Conservation (phyloP, 1,140 invertebrate species). For the Lordiphosa mommai region DNA sequence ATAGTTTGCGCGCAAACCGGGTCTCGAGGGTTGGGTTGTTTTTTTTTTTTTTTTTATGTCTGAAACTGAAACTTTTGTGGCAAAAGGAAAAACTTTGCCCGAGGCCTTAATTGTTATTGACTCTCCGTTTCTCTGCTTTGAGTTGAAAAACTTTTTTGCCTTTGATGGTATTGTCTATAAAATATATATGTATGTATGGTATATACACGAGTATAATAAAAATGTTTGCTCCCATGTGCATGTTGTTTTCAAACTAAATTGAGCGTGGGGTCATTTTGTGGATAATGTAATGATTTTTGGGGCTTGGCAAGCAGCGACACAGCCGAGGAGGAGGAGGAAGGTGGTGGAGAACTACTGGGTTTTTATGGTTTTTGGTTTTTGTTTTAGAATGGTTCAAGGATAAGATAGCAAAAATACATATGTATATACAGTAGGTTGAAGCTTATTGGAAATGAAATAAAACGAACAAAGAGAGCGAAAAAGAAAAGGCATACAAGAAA, state of each 20-base stretch:
- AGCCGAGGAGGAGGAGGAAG: neutral
- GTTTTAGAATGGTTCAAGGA: slow-evolving; percentile 21
- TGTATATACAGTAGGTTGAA: slow-evolving; percentile 1
- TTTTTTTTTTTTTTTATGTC: neutral
- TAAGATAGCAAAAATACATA: slow-evolving; percentile 24
- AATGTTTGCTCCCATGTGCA: slow-evolving; percentile 38
- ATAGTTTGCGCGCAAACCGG: slow-evolving; percentile 32
- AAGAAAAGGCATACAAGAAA: too few relatives aligned
- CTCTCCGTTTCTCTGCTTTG: slow-evolving; percentile 31
- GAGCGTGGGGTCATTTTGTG: slow-evolving; percentile 34
- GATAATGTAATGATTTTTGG: slow-evolving; percentile 47
- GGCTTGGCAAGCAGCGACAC: neutral
- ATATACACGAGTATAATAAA: slow-evolving; percentile 4
- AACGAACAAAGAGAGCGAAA: neutral
- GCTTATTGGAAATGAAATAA: slow-evolving; percentile 1
- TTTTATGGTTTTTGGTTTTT: slow-evolving; percentile 7
- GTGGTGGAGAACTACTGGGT: slow-evolving; percentile 16
- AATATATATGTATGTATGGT: slow-evolving; percentile 8
- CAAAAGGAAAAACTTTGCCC: slow-evolving; percentile 48
- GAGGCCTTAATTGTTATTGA: slow-evolving; percentile 70
- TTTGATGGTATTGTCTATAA: slow-evolving; percentile 37
- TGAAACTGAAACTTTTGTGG: slow-evolving; percentile 13
- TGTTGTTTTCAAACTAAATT: slow-evolving; percentile 40
- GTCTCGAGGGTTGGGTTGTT: slow-evolving; percentile 2
- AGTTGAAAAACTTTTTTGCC: slow-evolving; percentile 12